Conservation (phyloP, 2,797 vertebrate genomes). For the Phrynocephalus guinanensis region DNA sequence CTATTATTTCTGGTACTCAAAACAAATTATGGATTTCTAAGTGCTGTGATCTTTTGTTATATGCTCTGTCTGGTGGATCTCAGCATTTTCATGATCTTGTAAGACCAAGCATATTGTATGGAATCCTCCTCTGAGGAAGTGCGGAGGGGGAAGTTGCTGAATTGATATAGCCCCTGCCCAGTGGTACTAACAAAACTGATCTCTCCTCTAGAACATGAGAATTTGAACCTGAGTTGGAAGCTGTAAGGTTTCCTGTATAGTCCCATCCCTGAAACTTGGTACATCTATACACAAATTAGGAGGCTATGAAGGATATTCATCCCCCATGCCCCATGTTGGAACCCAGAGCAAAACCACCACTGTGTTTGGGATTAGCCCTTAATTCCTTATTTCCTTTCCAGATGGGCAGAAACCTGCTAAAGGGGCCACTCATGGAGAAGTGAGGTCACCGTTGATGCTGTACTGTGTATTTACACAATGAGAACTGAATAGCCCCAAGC, state of each 20-base stretch:
- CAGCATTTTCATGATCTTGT: no score
- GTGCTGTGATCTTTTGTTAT: no score
- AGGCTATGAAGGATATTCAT: neutral
- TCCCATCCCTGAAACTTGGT: neutral
- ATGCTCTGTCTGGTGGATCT: no score
- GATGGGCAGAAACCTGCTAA: slow-evolving; percentile 61
- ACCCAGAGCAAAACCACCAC: slow-evolving; percentile 49
- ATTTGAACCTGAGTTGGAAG: neutral
- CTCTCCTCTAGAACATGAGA: neutral
- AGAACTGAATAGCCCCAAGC: slow-evolving; percentile 57
- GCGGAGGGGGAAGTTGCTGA: neutral
- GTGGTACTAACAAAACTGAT: neutral
- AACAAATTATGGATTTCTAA: no score
- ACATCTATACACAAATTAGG: neutral
- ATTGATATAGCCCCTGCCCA: neutral
- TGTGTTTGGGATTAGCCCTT: slow-evolving; percentile 58
- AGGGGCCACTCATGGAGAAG: slow-evolving; percentile 62
- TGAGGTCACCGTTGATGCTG: slow-evolving; percentile 61
- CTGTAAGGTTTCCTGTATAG: no score
- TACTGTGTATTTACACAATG: slow-evolving; percentile 55
- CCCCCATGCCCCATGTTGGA: slow-evolving; percentile 15
- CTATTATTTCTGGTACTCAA: no score
- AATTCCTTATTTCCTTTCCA: slow-evolving; percentile 69
- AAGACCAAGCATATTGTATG: neutral
- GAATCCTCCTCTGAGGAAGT: neutral